A percentile compares a stretch with the other conserved stretches of the same genome.
phyloP scores from a whole-genome alignment of 2,888 invertebrate species.

The Lepidonotus clava region DNA sequence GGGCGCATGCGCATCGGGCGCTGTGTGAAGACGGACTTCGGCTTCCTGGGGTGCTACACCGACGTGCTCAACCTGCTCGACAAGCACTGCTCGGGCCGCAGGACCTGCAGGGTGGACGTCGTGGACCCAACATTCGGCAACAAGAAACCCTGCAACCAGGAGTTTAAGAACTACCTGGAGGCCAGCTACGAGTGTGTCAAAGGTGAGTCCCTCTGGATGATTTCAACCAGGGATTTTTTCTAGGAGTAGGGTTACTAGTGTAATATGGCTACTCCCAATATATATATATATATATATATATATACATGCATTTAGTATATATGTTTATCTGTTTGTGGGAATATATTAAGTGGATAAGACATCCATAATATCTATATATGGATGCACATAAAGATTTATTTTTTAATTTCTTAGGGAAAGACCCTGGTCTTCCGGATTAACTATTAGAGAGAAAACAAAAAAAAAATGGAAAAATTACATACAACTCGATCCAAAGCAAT shows the following conservation, averaged over 20 bases:
- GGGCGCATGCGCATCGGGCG: conserved; percentile 53
- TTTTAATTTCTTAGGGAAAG: no score
- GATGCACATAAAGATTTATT: background rate
- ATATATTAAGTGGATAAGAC: background rate
- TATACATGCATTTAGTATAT: background rate
- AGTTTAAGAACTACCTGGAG: conserved; percentile 56
- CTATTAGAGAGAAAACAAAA: no score
- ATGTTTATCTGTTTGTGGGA: background rate
- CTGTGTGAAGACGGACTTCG: conserved; percentile 55
- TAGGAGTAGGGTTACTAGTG: no score
- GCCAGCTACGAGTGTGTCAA: conserved; percentile 52
- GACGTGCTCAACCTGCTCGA: conserved; percentile 47
- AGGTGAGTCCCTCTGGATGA: conserved; percentile 20
- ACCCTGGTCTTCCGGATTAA: no score
- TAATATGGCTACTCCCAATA: no score
- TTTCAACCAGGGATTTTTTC: background rate
- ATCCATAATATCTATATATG: background rate
- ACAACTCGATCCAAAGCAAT: no score
- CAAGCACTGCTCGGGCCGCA: conserved; percentile 43
- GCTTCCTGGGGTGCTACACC: conserved; percentile 50
- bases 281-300: background rate
- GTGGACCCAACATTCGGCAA: conserved; percentile 54
- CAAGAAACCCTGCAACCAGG: conserved; percentile 51
- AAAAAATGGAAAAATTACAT: no score
- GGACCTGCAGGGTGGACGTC: conserved; percentile 45